These are phyloP conservation scores for Drymodes brunneopygia DNA, from an alignment of 2,113 vertebrate genomes.

Conservation along the genomic window DNA sequence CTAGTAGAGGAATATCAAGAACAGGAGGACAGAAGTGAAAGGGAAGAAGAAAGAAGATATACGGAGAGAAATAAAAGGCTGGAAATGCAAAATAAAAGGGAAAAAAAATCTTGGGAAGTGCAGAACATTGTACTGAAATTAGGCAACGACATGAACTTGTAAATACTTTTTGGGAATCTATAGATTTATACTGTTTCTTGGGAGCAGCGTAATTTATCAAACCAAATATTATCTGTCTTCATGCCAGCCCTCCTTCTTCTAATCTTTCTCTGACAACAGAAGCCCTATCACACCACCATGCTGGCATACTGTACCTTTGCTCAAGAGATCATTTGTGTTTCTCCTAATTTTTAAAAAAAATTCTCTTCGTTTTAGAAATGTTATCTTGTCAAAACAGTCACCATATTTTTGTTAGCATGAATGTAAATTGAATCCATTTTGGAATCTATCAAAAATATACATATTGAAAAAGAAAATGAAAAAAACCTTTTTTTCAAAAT, in stretches of 20 bases:
- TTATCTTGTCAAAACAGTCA: not conserved
- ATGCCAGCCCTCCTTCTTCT: not conserved
- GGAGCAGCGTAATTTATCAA: not conserved
- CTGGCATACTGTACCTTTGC: not conserved
- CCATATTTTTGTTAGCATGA: not conserved
- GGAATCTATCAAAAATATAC: not conserved
- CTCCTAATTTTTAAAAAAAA: not conserved
- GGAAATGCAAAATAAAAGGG: not conserved
- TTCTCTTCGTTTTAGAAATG: not conserved
- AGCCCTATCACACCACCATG: not conserved
- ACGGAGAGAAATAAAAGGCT: not conserved
- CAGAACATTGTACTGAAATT: not conserved
- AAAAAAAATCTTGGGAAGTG: not conserved
- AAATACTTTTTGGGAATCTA: not conserved
- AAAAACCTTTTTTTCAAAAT: not conserved
- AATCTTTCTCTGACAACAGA: not conserved
- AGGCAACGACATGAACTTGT: not conserved
- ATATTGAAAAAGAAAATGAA: not conserved
- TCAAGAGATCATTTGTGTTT: not conserved
- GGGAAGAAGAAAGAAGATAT: not conserved
- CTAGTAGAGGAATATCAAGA: not conserved
- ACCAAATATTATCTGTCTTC: not conserved
- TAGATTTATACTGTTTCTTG: not conserved
- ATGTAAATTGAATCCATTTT: not conserved
- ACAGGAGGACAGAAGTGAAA: not conserved